A percentile compares a stretch with the other conserved stretches of the same genome.
Evolutionary conservation across 2,888 invertebrate species (phyloP).

Genomic region (Heliconius ismenius): DNA sequence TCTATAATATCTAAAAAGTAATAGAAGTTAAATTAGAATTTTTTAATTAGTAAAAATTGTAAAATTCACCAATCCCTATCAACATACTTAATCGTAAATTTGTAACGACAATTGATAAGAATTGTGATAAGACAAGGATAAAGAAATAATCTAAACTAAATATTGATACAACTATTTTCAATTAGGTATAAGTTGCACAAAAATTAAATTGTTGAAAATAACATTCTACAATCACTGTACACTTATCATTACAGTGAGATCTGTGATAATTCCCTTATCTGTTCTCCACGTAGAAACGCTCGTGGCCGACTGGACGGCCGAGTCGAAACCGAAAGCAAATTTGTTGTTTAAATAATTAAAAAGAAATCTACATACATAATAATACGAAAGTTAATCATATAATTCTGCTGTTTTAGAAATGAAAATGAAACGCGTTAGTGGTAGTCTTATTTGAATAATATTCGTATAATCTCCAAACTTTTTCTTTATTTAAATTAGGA

Average conservation of each 20-base stretch:
- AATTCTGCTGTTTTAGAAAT: constrained; percentile 15
- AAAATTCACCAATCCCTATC: constrained; percentile 22
- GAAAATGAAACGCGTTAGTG: constrained; percentile 27
- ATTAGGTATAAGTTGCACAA: background rate
- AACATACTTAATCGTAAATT: constrained; percentile 23
- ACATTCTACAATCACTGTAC: constrained; percentile 22
- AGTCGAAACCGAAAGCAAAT: constrained; percentile 17
- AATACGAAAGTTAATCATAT: constrained; percentile 24
- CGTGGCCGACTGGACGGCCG: background rate
- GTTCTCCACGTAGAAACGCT: constrained; percentile 11
- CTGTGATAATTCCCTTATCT: constrained; percentile 23
- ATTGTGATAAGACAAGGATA: constrained; percentile 24
- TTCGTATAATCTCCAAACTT: constrained; percentile 30
- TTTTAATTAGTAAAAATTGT: background rate
- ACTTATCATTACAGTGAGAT: constrained; percentile 25
- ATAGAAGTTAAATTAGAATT: background rate
- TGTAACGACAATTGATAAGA: constrained; percentile 14
- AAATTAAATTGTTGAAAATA: constrained; percentile 8
- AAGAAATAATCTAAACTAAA: constrained; percentile 20
- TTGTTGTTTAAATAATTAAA: constrained; percentile 16
- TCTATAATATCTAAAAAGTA: background rate
- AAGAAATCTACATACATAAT: constrained; percentile 21
- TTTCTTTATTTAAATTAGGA: constrained; percentile 38
- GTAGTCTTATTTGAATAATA: constrained; percentile 28
- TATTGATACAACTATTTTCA: background rate